Evolutionary conservation across 2,113 vertebrate species (phyloP).

Genomic region (Perccottus glenii): DNA sequence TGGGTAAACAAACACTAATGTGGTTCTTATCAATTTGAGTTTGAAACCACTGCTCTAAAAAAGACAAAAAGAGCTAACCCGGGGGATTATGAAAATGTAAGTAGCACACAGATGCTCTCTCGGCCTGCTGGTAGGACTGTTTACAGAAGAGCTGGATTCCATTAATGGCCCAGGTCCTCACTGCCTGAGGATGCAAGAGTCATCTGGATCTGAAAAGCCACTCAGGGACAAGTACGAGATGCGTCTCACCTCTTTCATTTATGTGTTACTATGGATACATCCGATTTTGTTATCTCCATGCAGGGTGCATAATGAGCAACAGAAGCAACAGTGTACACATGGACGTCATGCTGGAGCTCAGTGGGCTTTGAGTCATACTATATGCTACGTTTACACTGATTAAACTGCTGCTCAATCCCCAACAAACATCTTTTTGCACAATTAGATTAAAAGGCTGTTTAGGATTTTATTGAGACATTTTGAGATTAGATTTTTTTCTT

Average conservation of each 20-base stretch:
- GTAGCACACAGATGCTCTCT: constrained; percentile 16
- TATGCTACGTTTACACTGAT: constrained; percentile 37
- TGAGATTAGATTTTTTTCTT: no score
- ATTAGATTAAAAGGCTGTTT: background rate
- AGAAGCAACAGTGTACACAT: constrained; percentile 49
- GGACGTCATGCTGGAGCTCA: constrained; percentile 35
- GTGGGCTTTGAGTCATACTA: constrained; percentile 11
- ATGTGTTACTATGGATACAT: constrained; percentile 75
- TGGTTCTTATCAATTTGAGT: no score
- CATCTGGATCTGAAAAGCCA: constrained; percentile 54
- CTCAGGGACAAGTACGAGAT: constrained; percentile 64
- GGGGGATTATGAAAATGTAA: constrained; percentile 10
- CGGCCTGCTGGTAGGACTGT: constrained; percentile 33
- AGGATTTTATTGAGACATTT: no score
- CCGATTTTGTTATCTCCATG: constrained; percentile 48
- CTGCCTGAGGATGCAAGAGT: constrained; percentile 42
- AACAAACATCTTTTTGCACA: background rate
- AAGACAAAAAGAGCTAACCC: constrained; percentile 2
- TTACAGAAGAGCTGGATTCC: constrained; percentile 46
- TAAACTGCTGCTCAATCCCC: constrained; percentile 20
- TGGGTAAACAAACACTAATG: constrained; percentile 55
- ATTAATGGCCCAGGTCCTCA: constrained; percentile 36
- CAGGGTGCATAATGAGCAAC: constrained; percentile 48
- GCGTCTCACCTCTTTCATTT: constrained; percentile 54
- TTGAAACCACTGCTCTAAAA: background rate